Evolutionary conservation across 2,888 invertebrate genomes (phyloP).

Genomic region (Dyspetes luteomarginatus): DNA sequence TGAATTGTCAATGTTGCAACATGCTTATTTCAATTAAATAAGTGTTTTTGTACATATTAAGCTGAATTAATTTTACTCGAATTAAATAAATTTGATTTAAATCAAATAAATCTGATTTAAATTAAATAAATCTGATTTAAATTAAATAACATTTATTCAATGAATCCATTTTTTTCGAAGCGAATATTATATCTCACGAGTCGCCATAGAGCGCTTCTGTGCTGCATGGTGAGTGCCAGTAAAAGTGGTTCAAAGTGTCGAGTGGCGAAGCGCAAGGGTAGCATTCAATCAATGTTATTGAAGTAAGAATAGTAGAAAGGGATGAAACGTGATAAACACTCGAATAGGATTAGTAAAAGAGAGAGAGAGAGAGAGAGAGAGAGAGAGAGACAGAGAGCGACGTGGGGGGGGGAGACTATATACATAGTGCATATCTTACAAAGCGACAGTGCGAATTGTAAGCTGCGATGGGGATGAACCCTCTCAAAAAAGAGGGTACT

Average conservation of each 20-base stretch:
- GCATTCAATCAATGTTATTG: constrained; percentile 54
- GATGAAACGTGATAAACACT: constrained; percentile 58
- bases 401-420: constrained; percentile 5
- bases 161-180: not conserved
- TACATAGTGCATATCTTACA: constrained; percentile 7
- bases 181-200: not conserved
- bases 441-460: constrained; percentile 43
- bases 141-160: not conserved
- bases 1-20: too few relatives aligned
- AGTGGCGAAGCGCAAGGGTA: constrained; percentile 8
- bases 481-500: constrained; percentile 1
- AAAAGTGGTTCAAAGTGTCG: constrained; percentile 50
- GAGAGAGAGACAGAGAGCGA: not conserved
- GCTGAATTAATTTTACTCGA: too few relatives aligned
- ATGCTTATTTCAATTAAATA: too few relatives aligned
- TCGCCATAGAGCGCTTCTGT: not conserved
- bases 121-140: too few relatives aligned
- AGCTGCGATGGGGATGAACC: constrained; percentile 44
- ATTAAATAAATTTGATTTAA: too few relatives aligned
- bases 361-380: constrained; percentile 7
- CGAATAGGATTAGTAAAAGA: constrained; percentile 53
- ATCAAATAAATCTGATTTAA: too few relatives aligned
- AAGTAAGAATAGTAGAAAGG: constrained; percentile 34
- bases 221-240: not conserved
- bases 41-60: too few relatives aligned